Conservation (phyloP, 1,140 invertebrate species). For the Sarcophaga peregrina region DNA sequence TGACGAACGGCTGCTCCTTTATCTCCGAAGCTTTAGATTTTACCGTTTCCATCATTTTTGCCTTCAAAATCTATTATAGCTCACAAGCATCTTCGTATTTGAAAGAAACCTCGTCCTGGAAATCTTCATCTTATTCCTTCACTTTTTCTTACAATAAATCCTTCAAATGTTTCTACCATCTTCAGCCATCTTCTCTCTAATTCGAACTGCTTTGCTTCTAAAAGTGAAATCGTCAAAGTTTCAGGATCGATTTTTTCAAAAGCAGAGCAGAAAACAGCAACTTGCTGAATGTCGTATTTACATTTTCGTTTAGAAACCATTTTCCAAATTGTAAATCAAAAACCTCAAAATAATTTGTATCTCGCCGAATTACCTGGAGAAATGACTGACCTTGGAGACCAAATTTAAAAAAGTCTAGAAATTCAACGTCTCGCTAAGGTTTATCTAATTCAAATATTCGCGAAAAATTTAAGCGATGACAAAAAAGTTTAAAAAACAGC, state of each 20-base stretch:
- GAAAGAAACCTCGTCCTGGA: background rate
- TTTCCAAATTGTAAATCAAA: background rate
- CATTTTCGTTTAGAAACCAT: conserved; percentile 2
- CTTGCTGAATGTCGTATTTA: background rate
- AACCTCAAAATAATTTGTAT: background rate
- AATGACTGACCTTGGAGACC: background rate
- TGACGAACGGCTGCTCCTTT: background rate
- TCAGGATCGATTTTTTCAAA: background rate
- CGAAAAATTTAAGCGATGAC: background rate
- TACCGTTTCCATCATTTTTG: no score
- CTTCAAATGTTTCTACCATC: background rate
- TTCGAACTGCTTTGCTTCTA: background rate
- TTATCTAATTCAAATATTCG: no score
- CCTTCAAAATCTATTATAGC: background rate
- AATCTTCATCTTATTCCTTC: background rate
- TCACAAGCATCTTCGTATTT: background rate
- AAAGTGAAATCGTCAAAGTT: background rate
- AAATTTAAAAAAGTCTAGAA: background rate
- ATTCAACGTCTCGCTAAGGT: no score
- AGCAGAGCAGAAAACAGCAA: background rate
- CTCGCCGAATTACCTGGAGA: background rate
- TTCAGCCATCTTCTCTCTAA: background rate
- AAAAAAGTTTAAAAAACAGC: background rate
- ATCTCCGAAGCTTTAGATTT: background rate
- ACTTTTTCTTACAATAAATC: background rate